Evolutionary conservation across 92 coral and sea anemone species (phyloP).

Genomic region (Diadumene lineata): DNA sequence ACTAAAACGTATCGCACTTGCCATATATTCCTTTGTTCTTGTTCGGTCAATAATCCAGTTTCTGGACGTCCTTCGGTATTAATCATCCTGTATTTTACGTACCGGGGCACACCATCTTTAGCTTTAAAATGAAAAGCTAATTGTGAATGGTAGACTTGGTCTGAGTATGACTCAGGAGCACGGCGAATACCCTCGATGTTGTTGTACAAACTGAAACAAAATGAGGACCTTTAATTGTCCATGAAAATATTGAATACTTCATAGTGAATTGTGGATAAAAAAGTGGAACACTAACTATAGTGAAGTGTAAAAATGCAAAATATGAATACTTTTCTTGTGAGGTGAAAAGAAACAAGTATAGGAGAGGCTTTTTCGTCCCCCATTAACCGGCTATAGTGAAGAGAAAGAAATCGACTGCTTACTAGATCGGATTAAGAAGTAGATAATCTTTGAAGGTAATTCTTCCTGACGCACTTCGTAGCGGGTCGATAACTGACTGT

Average conservation of each 20-base stretch:
- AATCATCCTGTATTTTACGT: slow-evolving; percentile 70
- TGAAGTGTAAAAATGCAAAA: too few relatives aligned
- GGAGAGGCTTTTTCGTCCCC: too few relatives aligned
- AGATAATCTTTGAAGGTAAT: slow-evolving; percentile 54
- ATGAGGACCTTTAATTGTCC: not conserved
- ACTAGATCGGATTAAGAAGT: slow-evolving; percentile 63
- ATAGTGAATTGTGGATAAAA: too few relatives aligned
- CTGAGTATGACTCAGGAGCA: slow-evolving; percentile 67
- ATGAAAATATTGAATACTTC: too few relatives aligned
- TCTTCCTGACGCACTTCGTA: slow-evolving; percentile 37
- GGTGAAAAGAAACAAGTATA: too few relatives aligned
- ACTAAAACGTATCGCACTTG: not conserved
- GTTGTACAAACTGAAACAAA: slow-evolving; percentile 36
- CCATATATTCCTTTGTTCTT: slow-evolving; percentile 72
- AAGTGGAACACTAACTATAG: too few relatives aligned
- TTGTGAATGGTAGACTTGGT: slow-evolving; percentile 71
- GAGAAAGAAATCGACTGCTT: too few relatives aligned
- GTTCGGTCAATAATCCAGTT: slow-evolving; percentile 68
- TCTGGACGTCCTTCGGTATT: slow-evolving; percentile 76
- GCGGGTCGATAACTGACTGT: slow-evolving; percentile 49
- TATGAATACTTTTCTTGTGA: too few relatives aligned
- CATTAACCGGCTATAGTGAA: too few relatives aligned
- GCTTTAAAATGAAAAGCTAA: slow-evolving; percentile 61
- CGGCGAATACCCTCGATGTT: slow-evolving; percentile 74
- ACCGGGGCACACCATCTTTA: slow-evolving; percentile 51